Conservation (phyloP, 2,113 vertebrate species). For the Spermophilus dauricus region DNA sequence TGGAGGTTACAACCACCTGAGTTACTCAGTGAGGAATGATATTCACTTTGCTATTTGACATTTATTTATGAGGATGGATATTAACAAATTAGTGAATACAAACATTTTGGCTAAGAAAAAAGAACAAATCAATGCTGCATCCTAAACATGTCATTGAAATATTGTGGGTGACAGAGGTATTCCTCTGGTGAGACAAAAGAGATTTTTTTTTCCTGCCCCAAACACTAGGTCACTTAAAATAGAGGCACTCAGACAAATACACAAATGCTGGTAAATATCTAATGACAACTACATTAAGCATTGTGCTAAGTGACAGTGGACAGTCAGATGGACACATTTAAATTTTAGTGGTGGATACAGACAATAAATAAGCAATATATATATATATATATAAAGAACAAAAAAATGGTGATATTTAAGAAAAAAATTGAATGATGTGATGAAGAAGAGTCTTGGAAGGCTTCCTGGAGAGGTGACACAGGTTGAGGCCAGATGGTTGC, state of each 20-base stretch:
- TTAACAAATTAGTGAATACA: background rate
- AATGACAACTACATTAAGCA: background rate
- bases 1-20: background rate
- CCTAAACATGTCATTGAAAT: background rate
- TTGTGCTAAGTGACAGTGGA: background rate
- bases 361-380: background rate
- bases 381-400: background rate
- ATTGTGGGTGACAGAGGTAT: background rate
- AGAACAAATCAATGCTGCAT: background rate
- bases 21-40: background rate
- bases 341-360: background rate
- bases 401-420: background rate
- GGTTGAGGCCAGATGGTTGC: background rate
- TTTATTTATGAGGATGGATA: background rate
- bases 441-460: background rate
- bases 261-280: background rate
- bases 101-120: background rate
- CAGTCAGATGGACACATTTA: background rate
- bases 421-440: background rate
- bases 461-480: background rate
- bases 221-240: background rate
- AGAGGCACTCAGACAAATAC: background rate
- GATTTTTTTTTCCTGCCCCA: background rate
- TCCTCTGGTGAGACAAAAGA: background rate
- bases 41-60: background rate